Conservation (phyloP, 2,797 vertebrate genomes). For the Eptatretus atami region DNA sequence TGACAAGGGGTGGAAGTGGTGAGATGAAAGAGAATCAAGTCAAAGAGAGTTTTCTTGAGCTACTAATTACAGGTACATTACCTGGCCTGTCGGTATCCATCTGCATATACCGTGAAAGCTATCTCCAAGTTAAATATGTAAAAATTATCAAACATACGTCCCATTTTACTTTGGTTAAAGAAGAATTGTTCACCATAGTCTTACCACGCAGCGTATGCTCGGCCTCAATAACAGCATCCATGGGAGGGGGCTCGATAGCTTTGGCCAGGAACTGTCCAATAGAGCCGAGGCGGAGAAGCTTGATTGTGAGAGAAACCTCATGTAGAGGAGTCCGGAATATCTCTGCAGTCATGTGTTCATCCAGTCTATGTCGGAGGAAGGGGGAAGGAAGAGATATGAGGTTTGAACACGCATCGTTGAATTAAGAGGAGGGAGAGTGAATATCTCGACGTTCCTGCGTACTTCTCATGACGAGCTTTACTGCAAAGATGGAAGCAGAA, state of each 20-base stretch:
- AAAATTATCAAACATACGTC: no score
- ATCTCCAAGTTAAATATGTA: no score
- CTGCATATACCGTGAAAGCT: no score
- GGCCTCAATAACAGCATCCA: conserved; percentile 77
- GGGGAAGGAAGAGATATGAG: neutral
- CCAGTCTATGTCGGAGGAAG: conserved; percentile 22
- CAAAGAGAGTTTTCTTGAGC: no score
- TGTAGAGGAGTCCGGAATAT: conserved; percentile 75
- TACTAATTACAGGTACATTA: no score
- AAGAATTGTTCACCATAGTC: neutral
- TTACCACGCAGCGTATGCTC: conserved; percentile 57
- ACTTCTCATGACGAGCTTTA: conserved; percentile 44
- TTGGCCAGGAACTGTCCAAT: conserved; percentile 74
- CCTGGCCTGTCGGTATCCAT: no score
- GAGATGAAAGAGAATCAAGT: no score
- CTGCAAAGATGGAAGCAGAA: conserved; percentile 84
- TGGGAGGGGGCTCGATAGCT: conserved; percentile 60
- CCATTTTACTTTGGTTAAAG: no score
- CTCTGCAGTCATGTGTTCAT: conserved; percentile 69
- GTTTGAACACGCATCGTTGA: neutral
- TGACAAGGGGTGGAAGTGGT: no score
- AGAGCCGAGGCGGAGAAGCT: conserved; percentile 45
- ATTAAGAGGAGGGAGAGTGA: neutral
- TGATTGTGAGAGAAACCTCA: conserved; percentile 68
- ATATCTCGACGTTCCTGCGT: conserved; percentile 6